phyloP scores from a whole-genome alignment of 2,888 invertebrate genomes.

The Drosophila subsilvestris region DNA sequence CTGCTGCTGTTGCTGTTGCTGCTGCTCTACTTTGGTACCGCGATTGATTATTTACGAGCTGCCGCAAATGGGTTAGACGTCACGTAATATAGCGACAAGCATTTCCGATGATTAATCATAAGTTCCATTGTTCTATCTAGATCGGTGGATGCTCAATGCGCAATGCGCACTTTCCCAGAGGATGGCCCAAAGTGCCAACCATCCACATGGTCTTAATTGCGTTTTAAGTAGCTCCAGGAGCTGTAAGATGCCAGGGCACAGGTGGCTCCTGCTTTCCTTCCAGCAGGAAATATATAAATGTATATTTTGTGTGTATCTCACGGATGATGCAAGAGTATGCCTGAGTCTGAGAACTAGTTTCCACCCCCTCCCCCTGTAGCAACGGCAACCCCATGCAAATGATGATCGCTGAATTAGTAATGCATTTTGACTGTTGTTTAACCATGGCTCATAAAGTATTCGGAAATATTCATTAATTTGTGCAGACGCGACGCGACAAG shows the following conservation, averaged over 20 bases:
- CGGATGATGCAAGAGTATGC: not conserved
- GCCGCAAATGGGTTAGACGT: constrained; percentile 73
- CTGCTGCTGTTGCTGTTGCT: constrained; percentile 46
- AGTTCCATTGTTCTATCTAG: constrained; percentile 40
- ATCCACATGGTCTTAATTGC: constrained; percentile 66
- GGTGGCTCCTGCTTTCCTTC: constrained; percentile 48
- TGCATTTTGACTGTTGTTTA: constrained; percentile 46
- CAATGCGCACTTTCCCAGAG: constrained; percentile 59
- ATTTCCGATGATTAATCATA: constrained; percentile 71
- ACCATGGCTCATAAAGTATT: constrained; percentile 72
- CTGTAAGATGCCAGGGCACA: constrained; percentile 43
- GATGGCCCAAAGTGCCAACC: constrained; percentile 21
- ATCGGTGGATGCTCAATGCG: constrained; percentile 6
- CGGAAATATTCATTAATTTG: constrained; percentile 76
- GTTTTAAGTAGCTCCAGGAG: constrained; percentile 64
- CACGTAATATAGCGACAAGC: constrained; percentile 74
- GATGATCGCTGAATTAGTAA: constrained; percentile 45
- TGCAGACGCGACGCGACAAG: constrained; percentile 25
- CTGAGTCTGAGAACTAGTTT: constrained; percentile 22
- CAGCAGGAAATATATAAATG: constrained; percentile 37
- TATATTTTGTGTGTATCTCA: not conserved
- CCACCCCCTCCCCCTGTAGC: not conserved
- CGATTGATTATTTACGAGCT: constrained; percentile 68
- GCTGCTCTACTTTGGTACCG: constrained; percentile 44
- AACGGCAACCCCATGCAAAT: constrained; percentile 45